Percentiles rank a stretch among this genome's conserved stretches.
These are phyloP conservation scores for Narcine bancroftii DNA, from an alignment of 2,113 vertebrate species.

Conservation along the genomic window DNA sequence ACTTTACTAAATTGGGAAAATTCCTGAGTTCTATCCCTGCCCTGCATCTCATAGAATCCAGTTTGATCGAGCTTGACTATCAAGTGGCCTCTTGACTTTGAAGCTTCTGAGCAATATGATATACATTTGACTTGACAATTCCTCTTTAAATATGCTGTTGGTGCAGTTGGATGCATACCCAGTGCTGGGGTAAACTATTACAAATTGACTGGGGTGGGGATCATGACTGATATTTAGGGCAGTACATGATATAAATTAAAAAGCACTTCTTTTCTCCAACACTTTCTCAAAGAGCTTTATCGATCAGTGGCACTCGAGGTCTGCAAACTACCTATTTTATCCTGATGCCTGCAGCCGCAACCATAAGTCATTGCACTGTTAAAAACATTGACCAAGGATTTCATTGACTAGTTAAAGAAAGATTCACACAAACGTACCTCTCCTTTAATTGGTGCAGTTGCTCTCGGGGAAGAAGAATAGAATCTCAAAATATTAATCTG, in stretches of 20 bases:
- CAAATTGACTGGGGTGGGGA: not conserved
- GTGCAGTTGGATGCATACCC: not conserved
- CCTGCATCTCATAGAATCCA: too few relatives aligned
- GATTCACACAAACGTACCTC: not conserved
- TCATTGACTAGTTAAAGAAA: not conserved
- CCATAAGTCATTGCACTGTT: not conserved
- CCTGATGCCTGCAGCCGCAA: not conserved
- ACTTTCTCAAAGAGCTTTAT: not conserved
- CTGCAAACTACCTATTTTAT: not conserved
- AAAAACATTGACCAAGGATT: not conserved
- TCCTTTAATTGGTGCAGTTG: not conserved
- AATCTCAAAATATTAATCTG: not conserved
- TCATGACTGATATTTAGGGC: not conserved
- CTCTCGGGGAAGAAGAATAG: not conserved
- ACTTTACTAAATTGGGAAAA: too few relatives aligned
- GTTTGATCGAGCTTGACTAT: too few relatives aligned
- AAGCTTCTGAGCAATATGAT: not conserved
- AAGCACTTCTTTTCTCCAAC: not conserved
- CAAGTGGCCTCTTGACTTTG: not conserved
- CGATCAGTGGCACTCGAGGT: not conserved
- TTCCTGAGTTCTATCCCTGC: too few relatives aligned
- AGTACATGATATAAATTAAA: not conserved
- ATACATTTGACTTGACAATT: not conserved
- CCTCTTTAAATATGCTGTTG: not conserved
- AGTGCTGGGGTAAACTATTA: not conserved